These are phyloP conservation scores for Pocota personata DNA, from an alignment of 2,888 invertebrate species.

Conservation along the genomic window DNA sequence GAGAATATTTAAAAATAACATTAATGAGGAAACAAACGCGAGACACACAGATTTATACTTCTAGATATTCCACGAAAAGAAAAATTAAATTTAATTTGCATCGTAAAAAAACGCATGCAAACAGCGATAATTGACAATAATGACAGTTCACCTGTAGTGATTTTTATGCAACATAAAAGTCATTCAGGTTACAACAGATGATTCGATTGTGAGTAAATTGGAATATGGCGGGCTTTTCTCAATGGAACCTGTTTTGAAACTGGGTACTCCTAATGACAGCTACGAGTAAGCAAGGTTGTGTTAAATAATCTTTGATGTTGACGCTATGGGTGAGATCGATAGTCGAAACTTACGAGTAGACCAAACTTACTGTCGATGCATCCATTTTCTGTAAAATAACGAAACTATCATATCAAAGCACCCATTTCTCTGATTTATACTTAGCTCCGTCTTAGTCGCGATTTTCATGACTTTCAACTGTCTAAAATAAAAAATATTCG, in stretches of 20 bases:
- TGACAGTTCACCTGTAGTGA: background rate
- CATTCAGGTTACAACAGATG: background rate
- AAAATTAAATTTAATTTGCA: background rate
- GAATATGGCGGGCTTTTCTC: background rate
- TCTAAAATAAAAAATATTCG: too few species aligned
- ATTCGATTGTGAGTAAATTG: background rate
- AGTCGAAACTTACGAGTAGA: too few species aligned
- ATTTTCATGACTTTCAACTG: too few species aligned
- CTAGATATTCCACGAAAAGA: background rate
- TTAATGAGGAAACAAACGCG: background rate
- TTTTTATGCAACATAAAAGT: background rate
- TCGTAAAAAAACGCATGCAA: background rate
- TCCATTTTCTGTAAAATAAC: too few species aligned
- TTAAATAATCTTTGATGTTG: background rate
- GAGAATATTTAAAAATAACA: background rate
- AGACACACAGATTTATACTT: background rate
- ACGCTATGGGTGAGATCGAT: too few species aligned
- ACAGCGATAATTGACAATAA: slow-evolving; percentile 21
- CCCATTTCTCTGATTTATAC: too few species aligned
- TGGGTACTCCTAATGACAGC: background rate
- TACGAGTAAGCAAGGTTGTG: background rate
- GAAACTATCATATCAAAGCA: too few species aligned
- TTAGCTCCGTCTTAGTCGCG: too few species aligned
- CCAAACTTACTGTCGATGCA: too few species aligned
- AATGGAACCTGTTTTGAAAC: background rate